A percentile compares a stretch with the other conserved stretches of the same genome.
Evolutionary conservation across 2,888 invertebrate genomes (phyloP).

Genomic region (Lycocerus yunnanus): DNA sequence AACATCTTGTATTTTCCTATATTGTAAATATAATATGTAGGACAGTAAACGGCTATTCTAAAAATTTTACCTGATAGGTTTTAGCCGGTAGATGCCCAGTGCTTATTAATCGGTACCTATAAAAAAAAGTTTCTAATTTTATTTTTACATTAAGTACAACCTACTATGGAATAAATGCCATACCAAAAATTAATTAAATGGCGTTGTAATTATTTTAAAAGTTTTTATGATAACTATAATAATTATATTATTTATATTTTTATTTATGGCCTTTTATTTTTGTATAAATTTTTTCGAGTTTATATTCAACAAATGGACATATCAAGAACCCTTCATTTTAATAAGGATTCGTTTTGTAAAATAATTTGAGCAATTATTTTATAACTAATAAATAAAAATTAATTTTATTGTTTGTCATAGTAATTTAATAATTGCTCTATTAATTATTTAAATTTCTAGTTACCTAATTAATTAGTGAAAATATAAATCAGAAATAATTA

Average conservation of each 20-base stretch:
- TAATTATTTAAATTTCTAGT: not conserved
- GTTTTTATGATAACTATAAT: not conserved
- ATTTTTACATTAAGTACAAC: not conserved
- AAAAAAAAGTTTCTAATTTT: not conserved
- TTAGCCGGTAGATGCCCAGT: constrained; percentile 4
- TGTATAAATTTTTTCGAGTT: constrained; percentile 36
- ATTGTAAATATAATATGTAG: constrained; percentile 15
- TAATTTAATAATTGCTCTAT: not conserved
- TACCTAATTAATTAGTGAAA: not conserved
- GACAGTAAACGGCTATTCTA: constrained; percentile 19
- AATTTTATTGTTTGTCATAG: not conserved
- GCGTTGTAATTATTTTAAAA: not conserved
- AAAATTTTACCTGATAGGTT: constrained; percentile 21
- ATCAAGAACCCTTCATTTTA: constrained; percentile 46
- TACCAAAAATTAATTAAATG: not conserved
- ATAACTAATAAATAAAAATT: constrained; percentile 2
- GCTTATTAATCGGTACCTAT: not conserved
- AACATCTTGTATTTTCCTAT: constrained; percentile 1
- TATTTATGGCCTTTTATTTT: constrained; percentile 3
- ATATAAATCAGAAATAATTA: constrained; percentile 25
- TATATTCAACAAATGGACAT: constrained; percentile 47
- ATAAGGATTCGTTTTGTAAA: constrained; percentile 32
- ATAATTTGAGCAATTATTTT: constrained; percentile 11
- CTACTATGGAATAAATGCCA: not conserved
- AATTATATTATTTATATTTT: not conserved